Conservation (phyloP, 2,113 vertebrate genomes). For the Psittacara wagleri region DNA sequence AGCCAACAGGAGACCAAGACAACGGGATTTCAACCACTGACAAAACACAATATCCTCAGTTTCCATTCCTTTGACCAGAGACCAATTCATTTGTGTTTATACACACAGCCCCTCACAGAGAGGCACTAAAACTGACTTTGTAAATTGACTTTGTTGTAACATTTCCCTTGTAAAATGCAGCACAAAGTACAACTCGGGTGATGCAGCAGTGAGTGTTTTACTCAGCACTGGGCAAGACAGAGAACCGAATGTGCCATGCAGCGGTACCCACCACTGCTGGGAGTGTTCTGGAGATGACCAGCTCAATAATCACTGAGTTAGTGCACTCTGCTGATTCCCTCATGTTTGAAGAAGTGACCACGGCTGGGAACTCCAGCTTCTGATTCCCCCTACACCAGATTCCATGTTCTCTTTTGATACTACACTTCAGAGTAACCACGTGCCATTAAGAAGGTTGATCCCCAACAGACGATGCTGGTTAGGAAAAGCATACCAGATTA, state of each 20-base stretch:
- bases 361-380: background rate
- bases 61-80: conserved; percentile 34
- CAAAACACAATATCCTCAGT: background rate
- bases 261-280: fast-evolving
- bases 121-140: background rate
- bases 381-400: background rate
- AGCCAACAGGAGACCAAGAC: background rate
- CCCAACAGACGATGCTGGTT: background rate
- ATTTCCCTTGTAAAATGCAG: background rate
- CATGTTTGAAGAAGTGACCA: fast-evolving
- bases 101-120: background rate
- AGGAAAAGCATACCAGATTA: background rate
- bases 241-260: background rate
- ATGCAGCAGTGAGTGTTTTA: background rate
- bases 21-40: conserved; percentile 13
- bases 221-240: background rate
- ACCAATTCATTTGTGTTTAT: conserved; percentile 12
- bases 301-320: background rate
- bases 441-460: background rate
- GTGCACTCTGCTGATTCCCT: background rate
- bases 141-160: conserved; percentile 28
- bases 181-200: background rate
- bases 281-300: background rate
- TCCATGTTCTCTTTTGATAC: background rate
- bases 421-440: background rate